These are phyloP conservation scores for Butorides virescens DNA, from an alignment of 2,113 vertebrate species.

Conservation along the genomic window DNA sequence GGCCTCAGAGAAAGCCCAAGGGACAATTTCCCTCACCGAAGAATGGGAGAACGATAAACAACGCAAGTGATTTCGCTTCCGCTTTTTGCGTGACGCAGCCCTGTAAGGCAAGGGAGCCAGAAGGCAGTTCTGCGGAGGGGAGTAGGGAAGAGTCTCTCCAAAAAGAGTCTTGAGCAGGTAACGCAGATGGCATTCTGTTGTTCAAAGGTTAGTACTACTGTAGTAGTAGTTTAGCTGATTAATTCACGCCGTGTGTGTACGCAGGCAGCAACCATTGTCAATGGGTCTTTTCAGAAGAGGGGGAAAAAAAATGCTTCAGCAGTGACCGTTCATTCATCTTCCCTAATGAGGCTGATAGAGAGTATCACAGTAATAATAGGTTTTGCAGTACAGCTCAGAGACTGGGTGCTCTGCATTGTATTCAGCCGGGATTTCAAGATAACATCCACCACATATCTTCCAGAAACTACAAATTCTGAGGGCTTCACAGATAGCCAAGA, in stretches of 20 bases:
- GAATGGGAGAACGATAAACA: neutral
- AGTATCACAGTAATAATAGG: neutral
- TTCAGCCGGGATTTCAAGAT: slow-evolving; percentile 16
- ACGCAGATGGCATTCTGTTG: neutral
- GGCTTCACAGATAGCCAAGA: neutral
- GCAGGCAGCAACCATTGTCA: slow-evolving; percentile 15
- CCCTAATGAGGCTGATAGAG: slow-evolving; percentile 37
- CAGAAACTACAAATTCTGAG: slow-evolving; percentile 19
- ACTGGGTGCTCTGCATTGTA: slow-evolving; percentile 18
- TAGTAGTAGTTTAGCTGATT: neutral
- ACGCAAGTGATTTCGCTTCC: neutral
- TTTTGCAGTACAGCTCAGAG: neutral
- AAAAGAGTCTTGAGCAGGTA: neutral
- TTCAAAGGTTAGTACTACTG: neutral
- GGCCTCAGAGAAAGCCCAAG: neutral
- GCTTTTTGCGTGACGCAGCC: neutral
- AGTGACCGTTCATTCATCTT: slow-evolving; percentile 2
- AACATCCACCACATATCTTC: neutral
- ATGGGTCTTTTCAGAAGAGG: neutral
- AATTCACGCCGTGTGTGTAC: neutral
- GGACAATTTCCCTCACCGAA: neutral
- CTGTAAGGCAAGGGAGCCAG: neutral
- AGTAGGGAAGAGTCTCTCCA: neutral
- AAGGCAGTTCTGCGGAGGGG: neutral
- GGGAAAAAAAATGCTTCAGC: neutral